A percentile compares a stretch with the other conserved stretches of the same genome.
These are phyloP conservation scores for Iguana delicatissima DNA, from an alignment of 2,797 vertebrate genomes.

Conservation along the genomic window DNA sequence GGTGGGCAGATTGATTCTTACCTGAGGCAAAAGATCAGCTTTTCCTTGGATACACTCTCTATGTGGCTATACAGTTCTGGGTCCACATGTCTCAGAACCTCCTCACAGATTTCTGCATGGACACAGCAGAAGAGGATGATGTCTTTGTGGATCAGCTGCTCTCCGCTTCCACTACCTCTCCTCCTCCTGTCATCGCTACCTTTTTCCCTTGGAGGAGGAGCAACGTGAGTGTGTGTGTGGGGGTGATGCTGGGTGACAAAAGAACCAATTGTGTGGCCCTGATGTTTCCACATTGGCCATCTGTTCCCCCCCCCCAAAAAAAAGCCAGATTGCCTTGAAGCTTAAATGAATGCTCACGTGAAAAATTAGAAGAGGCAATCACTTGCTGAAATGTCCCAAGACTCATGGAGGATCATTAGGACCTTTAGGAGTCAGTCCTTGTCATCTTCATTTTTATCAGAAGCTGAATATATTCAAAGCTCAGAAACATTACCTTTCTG, in stretches of 20 bases:
- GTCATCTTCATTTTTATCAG: background rate
- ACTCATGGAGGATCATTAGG: background rate
- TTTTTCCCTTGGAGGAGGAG: background rate
- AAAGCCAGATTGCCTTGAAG: background rate
- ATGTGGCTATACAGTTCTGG: constrained; percentile 70
- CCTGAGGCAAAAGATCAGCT: constrained; percentile 77
- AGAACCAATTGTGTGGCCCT: too few relatives aligned
- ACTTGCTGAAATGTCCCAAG: background rate
- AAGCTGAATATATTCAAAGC: background rate
- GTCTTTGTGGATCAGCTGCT: background rate
- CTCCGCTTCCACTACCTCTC: background rate
- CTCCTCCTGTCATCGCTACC: background rate
- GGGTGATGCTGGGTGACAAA: background rate
- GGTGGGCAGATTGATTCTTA: constrained; percentile 43
- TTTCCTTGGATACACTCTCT: constrained; percentile 85
- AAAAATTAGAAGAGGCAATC: background rate
- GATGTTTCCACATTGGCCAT: background rate
- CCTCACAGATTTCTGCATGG: constrained; percentile 58
- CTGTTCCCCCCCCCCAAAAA: too few relatives aligned
- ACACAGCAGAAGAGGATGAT: background rate
- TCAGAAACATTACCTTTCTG: background rate
- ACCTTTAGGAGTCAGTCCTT: too few relatives aligned
- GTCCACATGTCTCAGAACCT: constrained; percentile 39
- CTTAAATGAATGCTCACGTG: background rate
- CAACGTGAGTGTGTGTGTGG: background rate